Evolutionary conservation across 2,888 invertebrate species (phyloP), one percentile per base, ranked within the genome.

Genomic region (Coenonympha glycerion): DNA sequence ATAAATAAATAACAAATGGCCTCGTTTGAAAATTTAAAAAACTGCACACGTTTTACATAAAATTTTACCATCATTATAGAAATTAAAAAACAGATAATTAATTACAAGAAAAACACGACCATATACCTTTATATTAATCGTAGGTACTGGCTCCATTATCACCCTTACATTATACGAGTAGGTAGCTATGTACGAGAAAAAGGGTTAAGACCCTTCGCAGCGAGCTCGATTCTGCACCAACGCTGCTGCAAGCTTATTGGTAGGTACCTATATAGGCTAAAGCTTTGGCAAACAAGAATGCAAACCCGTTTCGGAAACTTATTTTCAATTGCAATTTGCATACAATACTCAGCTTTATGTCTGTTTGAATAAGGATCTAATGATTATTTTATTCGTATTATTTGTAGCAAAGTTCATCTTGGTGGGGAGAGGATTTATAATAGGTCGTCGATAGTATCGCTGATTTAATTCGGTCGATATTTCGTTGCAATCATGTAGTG

Each of bases 151-250:
- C n/a, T n/a, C n/a, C 40, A 26, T 6, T 8, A 31, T 44, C 39
- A 49, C 56, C 37, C 39, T 55, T 52, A 54, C 41, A 33, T 31
- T 44, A 34, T 51, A 33, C 39, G 28, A 42, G 34, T 53, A 51
- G 42, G 42, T 55, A 51, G 42, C 42, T 55, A 49, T 39, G 26
- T 16, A 42, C 26, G 39, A 47, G n/a, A 36, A 54, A 62, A 69
- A 71, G 76, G 83, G 81, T 79, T 73, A 63, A 59, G 37, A 71
- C 80, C 83, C 81, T 74, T 73, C 60, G 70, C 67, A 6, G 24
- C 57, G 73, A 83, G 83, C 79, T 81, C 76, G 53, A 59, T 67
- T 68, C 64, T 81, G 82, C 82, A 81, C 62, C 63, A 56, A 58
- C 63, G 61, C 54, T 59, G 65, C 64, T 76, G 76, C 77, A 76